Base-by-base conservation (phyloP, 2,888 invertebrate species). In the Nomada fabriciana region DNA sequence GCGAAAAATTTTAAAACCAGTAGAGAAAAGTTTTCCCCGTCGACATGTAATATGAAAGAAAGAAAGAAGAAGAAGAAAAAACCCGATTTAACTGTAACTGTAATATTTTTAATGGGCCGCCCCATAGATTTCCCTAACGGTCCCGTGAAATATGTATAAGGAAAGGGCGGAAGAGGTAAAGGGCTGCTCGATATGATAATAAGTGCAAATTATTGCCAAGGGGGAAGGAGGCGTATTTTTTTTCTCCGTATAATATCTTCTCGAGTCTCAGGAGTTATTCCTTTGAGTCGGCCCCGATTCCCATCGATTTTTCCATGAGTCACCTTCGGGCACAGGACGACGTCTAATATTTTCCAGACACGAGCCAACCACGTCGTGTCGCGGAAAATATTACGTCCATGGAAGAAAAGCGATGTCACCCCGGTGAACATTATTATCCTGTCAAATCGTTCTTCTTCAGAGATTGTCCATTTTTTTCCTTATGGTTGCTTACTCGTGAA, bases 131-230 rank as follows among this genome's bases (percentile, higher is more conserved):
- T 55, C 55, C 2, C 47, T 15, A 43, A 47, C 65, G 43, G 18
- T 47, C 13, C 57, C 3, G 13, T 64, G 50, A 71, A 63, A 70
- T 43, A 63, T 64, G 65, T 18, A 67, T 10, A 10, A 11, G 52
- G 5, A 29, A 36, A 53, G 29, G 18, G 23, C 3, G 47, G 50
- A 23, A 70, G 59, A 52, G 50, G 23, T n/a, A 43, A 67, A 68
- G 67, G 55, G 52, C 23, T 55, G 55, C 52, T 80, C 61, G 80
- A 82, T 64, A 79, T 68, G 80, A 76, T 76, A 80, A 82, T 82
- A 68, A 67, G 72, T 82, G 81, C 68, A 82, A 82, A 80, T 82
- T 67, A 47, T 29, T 10, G 1, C 36, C 23, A 23, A 43, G 42
- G 43, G 55, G 25, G 52, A 29, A 25, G n/a, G 42, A 25, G 50